Evolutionary conservation across 2,888 invertebrate genomes (phyloP), one percentile per base, ranked within the genome.

Genomic region (Spisula subtruncata): DNA sequence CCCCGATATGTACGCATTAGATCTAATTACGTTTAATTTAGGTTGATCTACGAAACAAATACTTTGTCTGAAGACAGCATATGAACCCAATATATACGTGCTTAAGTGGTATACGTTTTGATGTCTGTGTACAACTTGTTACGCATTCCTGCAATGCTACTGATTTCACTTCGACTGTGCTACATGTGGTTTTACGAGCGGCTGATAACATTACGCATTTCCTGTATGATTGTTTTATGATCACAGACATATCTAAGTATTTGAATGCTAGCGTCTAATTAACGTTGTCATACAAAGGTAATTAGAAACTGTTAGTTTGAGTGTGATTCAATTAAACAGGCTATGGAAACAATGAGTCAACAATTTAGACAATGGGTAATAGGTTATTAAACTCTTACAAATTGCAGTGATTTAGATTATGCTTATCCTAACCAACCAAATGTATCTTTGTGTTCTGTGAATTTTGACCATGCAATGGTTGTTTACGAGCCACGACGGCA

Each of bases 281-380:
- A 75, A 14, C 75, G 35, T 75, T 75, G 75, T 75, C 75, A 75
- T n/a, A n/a, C n/a, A n/a, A n/a, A n/a, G n/a, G n/a, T n/a, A n/a
- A n/a, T 35, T 35, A 35, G 29, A 35, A 75, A 32, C 32, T 75
- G 35, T 32, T 75, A 35, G 10, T 75, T 16, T 75, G 75, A 32
- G 35, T 12, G 32, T 75, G 32, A 75, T 35, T 14, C 18, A 75
- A 75, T 75, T 75, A 35, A 16, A 25, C 29, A 75, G 18, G 25
- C 35, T 32, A 32, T 20, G 5, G 14, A 25, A 35, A 35, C n/a
- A 35, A 29, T 16, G 32, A 75, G 32, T 1, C 12, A 32, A 32
- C 29, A 35, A 75, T 75, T 75, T 32, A 16, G 29, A 75, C 29
- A 16, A 75, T 35, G 32, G 35, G 75, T 14, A 8, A 14, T 16